Percentiles rank a stretch among this genome's conserved stretches.
phyloP scores from a whole-genome alignment of 2,113 vertebrate genomes.

The Platichthys flesus region DNA sequence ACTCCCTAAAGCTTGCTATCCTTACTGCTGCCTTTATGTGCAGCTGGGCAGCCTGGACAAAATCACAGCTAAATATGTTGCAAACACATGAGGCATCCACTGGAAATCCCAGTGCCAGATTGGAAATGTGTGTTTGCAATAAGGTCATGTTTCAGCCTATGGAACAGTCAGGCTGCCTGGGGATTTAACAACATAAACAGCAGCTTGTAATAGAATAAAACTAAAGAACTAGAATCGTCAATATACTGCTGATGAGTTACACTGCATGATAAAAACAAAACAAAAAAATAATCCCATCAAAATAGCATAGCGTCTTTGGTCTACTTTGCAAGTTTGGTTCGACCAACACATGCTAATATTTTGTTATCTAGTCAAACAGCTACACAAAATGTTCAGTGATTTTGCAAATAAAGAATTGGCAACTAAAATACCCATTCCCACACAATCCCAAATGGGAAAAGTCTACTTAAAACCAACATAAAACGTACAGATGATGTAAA shows the following conservation, averaged over 20 bases:
- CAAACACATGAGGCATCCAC: slow-evolving; percentile 35
- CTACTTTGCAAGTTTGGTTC: no score
- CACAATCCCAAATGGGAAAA: no score
- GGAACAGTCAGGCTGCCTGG: neutral
- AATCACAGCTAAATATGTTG: slow-evolving; percentile 64
- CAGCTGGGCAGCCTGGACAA: slow-evolving; percentile 71
- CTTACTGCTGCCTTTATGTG: slow-evolving; percentile 66
- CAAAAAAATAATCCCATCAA: neutral
- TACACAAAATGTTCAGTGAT: no score
- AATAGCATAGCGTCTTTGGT: neutral
- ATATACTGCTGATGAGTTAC: neutral
- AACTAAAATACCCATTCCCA: no score
- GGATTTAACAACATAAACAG: neutral
- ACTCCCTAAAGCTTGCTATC: slow-evolving; percentile 73
- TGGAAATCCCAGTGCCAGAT: slow-evolving; percentile 22
- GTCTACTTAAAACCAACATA: no score
- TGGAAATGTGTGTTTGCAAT: slow-evolving; percentile 27
- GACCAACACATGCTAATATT: no score
- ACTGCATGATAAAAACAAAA: neutral
- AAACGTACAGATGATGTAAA: no score
- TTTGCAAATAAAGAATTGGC: no score
- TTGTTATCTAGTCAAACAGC: no score
- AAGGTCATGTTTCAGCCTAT: slow-evolving; percentile 24
- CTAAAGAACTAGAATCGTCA: neutral
- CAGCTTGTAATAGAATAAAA: neutral